These are phyloP conservation scores for Cervus canadensis DNA, from an alignment of 2,113 vertebrate genomes.

Conservation along the genomic window DNA sequence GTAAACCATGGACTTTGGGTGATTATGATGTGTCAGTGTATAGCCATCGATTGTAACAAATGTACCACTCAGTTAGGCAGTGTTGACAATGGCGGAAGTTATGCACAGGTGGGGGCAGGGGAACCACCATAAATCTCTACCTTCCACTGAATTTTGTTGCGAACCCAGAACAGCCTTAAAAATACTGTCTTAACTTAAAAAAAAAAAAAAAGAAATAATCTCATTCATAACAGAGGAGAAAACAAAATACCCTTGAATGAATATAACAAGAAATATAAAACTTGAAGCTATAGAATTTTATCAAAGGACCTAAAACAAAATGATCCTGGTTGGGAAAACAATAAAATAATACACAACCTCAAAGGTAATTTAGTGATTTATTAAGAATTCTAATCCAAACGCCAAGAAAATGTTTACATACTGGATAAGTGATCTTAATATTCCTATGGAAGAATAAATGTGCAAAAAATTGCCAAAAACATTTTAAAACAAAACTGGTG, in stretches of 20 bases:
- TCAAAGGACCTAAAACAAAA: not conserved
- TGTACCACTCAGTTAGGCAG: not conserved
- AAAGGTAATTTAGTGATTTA: not conserved
- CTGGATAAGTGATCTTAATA: not conserved
- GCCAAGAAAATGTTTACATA: not conserved
- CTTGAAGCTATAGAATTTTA: not conserved
- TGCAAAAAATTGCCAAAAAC: not conserved
- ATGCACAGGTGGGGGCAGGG: not conserved
- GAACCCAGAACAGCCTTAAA: not conserved
- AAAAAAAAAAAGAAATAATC: not conserved
- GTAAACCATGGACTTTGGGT: not conserved
- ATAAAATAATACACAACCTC: not conserved
- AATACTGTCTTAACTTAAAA: not conserved
- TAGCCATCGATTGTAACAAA: not conserved
- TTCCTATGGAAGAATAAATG: not conserved
- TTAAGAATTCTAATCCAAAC: slow-evolving; percentile 21
- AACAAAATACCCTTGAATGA: not conserved
- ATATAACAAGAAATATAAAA: not conserved
- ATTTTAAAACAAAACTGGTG: not conserved
- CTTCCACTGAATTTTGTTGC: not conserved
- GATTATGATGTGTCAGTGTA: not conserved
- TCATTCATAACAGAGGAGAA: not conserved
- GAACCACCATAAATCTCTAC: not conserved
- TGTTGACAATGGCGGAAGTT: not conserved
- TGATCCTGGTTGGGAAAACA: not conserved